A percentile compares a stretch with the other conserved stretches of the same genome.
phyloP scores from a whole-genome alignment of 2,113 vertebrate genomes.

The Nansenia antarctica region DNA sequence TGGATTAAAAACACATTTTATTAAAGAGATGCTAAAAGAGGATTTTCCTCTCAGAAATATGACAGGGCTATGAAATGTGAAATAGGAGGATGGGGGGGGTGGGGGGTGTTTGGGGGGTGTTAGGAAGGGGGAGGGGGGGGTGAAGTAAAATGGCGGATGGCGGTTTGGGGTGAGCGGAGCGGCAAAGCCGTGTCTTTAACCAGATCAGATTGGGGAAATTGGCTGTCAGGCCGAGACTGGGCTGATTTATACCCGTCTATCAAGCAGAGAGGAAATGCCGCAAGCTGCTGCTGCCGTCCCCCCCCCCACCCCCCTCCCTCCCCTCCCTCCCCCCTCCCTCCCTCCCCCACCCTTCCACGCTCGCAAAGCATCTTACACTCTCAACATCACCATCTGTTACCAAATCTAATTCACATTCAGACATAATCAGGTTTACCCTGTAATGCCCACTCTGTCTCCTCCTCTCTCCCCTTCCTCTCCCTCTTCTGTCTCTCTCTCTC shows the following conservation, averaged over 20 bases:
- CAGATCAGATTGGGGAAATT: slow-evolving; percentile 99
- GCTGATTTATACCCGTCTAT: slow-evolving; percentile 99
- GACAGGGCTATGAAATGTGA: slow-evolving; percentile 72
- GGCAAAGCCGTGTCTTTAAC: slow-evolving; percentile 94
- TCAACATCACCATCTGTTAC: slow-evolving; percentile 96
- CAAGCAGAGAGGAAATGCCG: slow-evolving; percentile 73
- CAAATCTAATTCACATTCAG: slow-evolving; percentile 98
- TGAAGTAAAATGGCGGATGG: slow-evolving; percentile 35
- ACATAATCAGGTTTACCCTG: slow-evolving; percentile 95
- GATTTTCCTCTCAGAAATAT: slow-evolving; percentile 79
- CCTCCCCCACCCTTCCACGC: slow-evolving; percentile 57
- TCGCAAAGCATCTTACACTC: slow-evolving; percentile 93
- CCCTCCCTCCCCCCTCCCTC: slow-evolving; percentile 59
- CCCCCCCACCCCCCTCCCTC: slow-evolving; percentile 34
- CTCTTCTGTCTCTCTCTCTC: slow-evolving; percentile 27
- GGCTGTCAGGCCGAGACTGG: slow-evolving; percentile 97
- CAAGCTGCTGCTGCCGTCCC: slow-evolving; percentile 83
- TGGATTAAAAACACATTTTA: slow-evolving; percentile 80
- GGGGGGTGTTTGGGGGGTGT: slow-evolving; percentile 53
- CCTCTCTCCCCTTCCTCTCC: background rate
- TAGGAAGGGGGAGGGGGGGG: slow-evolving; percentile 41
- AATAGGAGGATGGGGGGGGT: slow-evolving; percentile 31
- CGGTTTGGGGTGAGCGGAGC: slow-evolving; percentile 66
- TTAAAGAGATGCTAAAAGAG: slow-evolving; percentile 81
- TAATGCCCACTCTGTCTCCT: slow-evolving; percentile 80